Base-by-base conservation (phyloP, 2,113 vertebrate species). In the Pelmatolapia mariae region DNA sequence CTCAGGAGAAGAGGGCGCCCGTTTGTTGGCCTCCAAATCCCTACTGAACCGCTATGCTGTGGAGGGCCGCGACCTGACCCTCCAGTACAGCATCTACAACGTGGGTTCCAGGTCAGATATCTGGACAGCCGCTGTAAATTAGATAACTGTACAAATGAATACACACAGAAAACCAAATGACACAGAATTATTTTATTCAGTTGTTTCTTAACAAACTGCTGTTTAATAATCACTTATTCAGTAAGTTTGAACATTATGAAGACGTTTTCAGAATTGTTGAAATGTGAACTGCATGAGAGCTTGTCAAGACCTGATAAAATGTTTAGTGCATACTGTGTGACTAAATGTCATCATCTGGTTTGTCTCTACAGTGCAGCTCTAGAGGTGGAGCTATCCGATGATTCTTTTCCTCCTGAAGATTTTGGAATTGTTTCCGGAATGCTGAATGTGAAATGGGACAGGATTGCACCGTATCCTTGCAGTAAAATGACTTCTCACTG, bases 71-170 rank as follows among this genome's bases (percentile, higher is more conserved):
- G 98, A 99, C 89, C 95, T 99, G 22, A 99, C 99, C 0, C 89
- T 99, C 88, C 99, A 99, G 92, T 99, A 99, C 96, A 99, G 97
- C 95, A 97, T 99, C 95, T 99, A 98, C 97, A 99, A 99, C 0
- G 98, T 99, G 0, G 99, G 99, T 82, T 98, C 98, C 92, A 99
- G 98, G 98, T 99, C 63, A 63, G 86, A 3, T 1, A 24, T 18
- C 6, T 8, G 24, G 71, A 8, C 40, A 40, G 24, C 19, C 0
- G 9, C 57, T 68, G 10, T 1, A 22, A 0, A 83, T 24, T 8
- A 5, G 9, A 10, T 61, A 33, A 47, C 15, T 1, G 15, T 68
- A 40, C 40, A 73, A 47, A 47, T 7, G 43, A 76, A 47, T 6
- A 19, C 15, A 29, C 24, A 29, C 68, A 76, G 22, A 24, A 73